Evolutionary conservation across 2,888 invertebrate species (phyloP).

Genomic region (Rhagonycha fulva): DNA sequence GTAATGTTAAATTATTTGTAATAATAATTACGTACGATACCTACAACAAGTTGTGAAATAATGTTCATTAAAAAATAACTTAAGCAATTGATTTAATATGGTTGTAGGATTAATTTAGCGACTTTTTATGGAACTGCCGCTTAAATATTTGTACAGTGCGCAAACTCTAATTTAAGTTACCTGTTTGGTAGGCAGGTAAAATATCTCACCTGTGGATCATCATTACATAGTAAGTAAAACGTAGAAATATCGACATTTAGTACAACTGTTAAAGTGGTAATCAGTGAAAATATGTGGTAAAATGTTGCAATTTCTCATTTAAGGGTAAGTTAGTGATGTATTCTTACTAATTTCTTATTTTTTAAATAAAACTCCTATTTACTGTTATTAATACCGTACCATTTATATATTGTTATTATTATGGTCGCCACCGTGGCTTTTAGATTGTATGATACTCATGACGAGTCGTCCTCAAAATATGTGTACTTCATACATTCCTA

Average conservation of each 20-base stretch:
- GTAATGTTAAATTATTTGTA: not conserved
- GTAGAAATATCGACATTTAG: conserved; percentile 18
- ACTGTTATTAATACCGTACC: conserved; percentile 24
- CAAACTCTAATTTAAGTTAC: conserved; percentile 31
- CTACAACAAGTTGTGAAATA: not conserved
- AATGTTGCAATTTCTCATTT: conserved; percentile 8
- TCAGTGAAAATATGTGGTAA: conserved; percentile 14
- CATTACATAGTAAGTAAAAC: conserved; percentile 25
- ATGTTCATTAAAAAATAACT: not conserved
- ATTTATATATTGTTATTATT: conserved; percentile 29
- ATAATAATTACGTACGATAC: not conserved
- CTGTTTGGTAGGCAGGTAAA: conserved; percentile 31
- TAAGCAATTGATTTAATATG: not conserved
- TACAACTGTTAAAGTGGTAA: conserved; percentile 23
- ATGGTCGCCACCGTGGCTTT: conserved; percentile 50
- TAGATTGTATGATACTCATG: conserved; percentile 13
- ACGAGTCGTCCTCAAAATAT: not conserved
- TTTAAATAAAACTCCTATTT: conserved; percentile 32
- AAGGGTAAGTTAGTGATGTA: conserved; percentile 6
- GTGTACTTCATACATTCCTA: not conserved
- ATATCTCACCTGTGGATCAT: conserved; percentile 32
- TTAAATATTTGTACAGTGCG: conserved; percentile 18
- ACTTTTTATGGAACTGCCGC: conserved; percentile 6
- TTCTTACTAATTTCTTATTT: not conserved
- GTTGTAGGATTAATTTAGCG: not conserved